Conservation (phyloP, 2,888 invertebrate species). For the Ceramica pisi region DNA sequence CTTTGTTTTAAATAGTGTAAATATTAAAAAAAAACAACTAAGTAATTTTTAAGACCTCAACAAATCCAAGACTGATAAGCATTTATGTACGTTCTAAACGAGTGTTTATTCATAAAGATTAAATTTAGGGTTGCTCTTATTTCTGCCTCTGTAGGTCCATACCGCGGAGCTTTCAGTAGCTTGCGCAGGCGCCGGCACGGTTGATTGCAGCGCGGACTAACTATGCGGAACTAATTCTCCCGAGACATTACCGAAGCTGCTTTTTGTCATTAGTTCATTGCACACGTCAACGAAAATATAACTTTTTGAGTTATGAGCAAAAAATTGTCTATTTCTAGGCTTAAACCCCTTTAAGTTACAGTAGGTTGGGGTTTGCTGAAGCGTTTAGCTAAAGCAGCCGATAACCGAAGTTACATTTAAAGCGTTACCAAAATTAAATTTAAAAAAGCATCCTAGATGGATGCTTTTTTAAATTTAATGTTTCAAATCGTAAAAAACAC, state of each 20-base stretch:
- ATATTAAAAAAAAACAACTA: too few species aligned
- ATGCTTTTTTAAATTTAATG: too few species aligned
- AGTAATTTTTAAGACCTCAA: background rate
- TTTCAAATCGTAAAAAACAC: too few species aligned
- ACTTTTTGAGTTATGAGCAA: slow-evolving; percentile 69
- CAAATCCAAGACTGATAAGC: background rate
- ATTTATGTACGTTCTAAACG: background rate
- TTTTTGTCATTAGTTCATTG: slow-evolving; percentile 77
- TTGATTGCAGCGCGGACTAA: slow-evolving; percentile 80
- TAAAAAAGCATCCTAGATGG: too few species aligned
- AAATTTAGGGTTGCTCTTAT: background rate
- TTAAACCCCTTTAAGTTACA: slow-evolving; percentile 60
- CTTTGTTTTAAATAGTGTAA: too few species aligned
- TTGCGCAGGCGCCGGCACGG: slow-evolving; percentile 79
- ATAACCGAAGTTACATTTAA: background rate
- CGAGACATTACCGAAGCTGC: slow-evolving; percentile 77
- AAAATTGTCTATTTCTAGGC: slow-evolving; percentile 36
- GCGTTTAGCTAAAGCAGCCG: slow-evolving; percentile 37
- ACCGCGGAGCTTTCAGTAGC: slow-evolving; percentile 51
- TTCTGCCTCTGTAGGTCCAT: slow-evolving; percentile 9
- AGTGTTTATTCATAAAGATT: background rate
- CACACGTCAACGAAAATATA: slow-evolving; percentile 75
- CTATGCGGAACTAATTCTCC: slow-evolving; percentile 88
- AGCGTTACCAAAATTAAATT: background rate
- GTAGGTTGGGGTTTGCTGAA: slow-evolving; percentile 46